These are phyloP conservation scores for Miichthys miiuy DNA, from an alignment of 2,797 vertebrate genomes.

Conservation along the genomic window DNA sequence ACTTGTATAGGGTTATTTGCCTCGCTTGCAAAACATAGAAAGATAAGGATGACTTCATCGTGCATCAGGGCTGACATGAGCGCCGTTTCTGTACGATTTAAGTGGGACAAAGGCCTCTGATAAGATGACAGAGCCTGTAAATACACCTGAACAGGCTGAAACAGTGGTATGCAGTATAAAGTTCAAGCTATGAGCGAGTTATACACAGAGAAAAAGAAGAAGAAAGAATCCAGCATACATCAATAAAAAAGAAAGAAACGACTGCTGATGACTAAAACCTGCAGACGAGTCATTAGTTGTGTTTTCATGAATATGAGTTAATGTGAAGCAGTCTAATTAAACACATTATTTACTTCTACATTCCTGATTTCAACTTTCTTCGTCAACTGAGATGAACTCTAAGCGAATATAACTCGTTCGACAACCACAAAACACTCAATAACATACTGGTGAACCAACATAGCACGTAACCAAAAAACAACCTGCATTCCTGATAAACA, in stretches of 20 bases:
- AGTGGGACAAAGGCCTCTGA: slow-evolving; percentile 38
- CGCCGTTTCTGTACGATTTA: background rate
- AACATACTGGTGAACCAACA: slow-evolving; percentile 26
- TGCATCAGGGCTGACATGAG: background rate
- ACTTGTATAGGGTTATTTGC: slow-evolving; percentile 38
- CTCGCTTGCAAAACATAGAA: slow-evolving; percentile 19
- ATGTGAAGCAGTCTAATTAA: slow-evolving; percentile 20
- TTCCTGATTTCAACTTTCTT: slow-evolving; percentile 31
- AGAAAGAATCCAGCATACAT: slow-evolving; percentile 22
- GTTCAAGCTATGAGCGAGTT: slow-evolving; percentile 18
- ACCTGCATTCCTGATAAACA: slow-evolving; percentile 18
- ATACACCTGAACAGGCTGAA: slow-evolving; percentile 26
- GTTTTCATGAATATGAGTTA: background rate
- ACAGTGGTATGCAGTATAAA: slow-evolving; percentile 23
- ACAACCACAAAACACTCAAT: slow-evolving; percentile 29
- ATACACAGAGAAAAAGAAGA: slow-evolving; percentile 28
- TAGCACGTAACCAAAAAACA: background rate
- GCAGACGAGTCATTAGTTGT: slow-evolving; percentile 16
- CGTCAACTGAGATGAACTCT: slow-evolving; percentile 15
- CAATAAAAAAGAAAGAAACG: slow-evolving; percentile 20
- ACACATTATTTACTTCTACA: slow-evolving; percentile 22
- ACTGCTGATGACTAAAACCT: slow-evolving; percentile 9
- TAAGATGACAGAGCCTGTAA: slow-evolving; percentile 13
- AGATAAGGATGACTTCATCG: slow-evolving; percentile 3
- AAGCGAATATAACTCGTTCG: slow-evolving; percentile 7